These are phyloP conservation scores for Borostomias antarcticus DNA, from an alignment of 2,797 vertebrate species.

Conservation along the genomic window DNA sequence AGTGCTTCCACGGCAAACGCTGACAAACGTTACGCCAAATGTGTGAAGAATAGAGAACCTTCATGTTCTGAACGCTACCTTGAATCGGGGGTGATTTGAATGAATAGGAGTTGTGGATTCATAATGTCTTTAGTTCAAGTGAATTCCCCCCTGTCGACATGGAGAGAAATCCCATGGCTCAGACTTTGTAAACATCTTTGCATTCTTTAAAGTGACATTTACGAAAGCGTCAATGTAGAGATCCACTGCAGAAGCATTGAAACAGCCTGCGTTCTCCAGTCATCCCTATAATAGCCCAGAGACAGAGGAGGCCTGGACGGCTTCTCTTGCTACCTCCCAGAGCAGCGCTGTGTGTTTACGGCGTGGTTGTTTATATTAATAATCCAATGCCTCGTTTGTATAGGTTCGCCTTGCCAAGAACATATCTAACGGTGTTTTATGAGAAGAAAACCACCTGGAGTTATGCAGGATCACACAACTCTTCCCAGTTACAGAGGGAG, in stretches of 20 bases:
- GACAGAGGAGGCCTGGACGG: background rate
- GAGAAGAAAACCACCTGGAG: background rate
- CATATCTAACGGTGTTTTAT: conserved; percentile 31
- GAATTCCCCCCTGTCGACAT: background rate
- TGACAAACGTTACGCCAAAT: conserved; percentile 39
- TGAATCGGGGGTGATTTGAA: conserved; percentile 13
- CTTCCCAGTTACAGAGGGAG: conserved; percentile 1
- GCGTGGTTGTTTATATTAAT: background rate
- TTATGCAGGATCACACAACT: background rate
- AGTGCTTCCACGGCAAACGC: conserved; percentile 35
- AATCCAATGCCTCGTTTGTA: conserved; percentile 44
- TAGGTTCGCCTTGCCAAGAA: conserved; percentile 45
- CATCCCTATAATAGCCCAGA: background rate
- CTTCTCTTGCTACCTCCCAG: background rate
- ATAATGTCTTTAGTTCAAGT: background rate
- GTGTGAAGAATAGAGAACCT: background rate
- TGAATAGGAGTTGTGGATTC: conserved; percentile 30
- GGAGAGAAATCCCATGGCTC: background rate
- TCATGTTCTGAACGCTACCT: conserved; percentile 26
- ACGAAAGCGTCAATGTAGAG: background rate
- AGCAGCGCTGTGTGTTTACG: background rate
- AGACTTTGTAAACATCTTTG: background rate
- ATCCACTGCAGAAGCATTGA: background rate
- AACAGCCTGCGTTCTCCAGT: background rate
- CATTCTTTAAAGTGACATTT: background rate